Evolutionary conservation across 2,113 vertebrate genomes (phyloP), one percentile per base, ranked within the genome.

Genomic region (Athene cunicularia): DNA sequence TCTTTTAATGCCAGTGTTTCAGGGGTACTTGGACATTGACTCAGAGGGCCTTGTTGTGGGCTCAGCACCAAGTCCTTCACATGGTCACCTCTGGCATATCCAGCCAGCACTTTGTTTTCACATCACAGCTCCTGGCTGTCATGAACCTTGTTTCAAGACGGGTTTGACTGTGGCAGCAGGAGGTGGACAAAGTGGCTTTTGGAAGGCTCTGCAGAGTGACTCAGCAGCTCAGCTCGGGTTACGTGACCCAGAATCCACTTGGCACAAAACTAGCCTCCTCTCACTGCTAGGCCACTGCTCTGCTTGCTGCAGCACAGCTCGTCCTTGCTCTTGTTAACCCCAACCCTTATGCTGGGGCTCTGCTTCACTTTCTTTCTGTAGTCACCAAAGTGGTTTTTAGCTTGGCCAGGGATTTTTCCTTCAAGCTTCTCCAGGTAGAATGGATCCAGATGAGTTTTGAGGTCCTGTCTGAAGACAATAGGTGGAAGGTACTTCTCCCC

Each of bases 241-340:
- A 96, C 77, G 0, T 88, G 94, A 95, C 95, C 95, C 91, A 94
- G 93, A 95, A 92, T 95, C 82, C 94, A 97, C 74, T 94, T 96
- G 94, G 96, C 95, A 97, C 83, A 74, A 81, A 86, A 67, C 39
- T 45, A 58, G 62, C 41, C 43, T 93, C 73, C 66, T 80, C 67
- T 91, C 45, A 20, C 43, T 88, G 80, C 70, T 85, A 37, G 56
- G 92, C 72, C 80, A 60, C 37, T 56, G 79, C 82, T 76, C 67
- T 79, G 62, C 86, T 50, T 82, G 73, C 43, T 68, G 87, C 93
- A 83, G 85, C 73, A 87, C 80, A 66, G 47, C 75, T 77, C 9
- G 30, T 83, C 59, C 62, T 96, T 1, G 0, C 70, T 67, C 53
- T 86, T 1, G 0, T 35, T 90, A 35, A 41, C 58, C 43, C 85